These are phyloP conservation scores for Stegana nigrithorax DNA, from an alignment of 2,888 invertebrate genomes.

Conservation along the genomic window DNA sequence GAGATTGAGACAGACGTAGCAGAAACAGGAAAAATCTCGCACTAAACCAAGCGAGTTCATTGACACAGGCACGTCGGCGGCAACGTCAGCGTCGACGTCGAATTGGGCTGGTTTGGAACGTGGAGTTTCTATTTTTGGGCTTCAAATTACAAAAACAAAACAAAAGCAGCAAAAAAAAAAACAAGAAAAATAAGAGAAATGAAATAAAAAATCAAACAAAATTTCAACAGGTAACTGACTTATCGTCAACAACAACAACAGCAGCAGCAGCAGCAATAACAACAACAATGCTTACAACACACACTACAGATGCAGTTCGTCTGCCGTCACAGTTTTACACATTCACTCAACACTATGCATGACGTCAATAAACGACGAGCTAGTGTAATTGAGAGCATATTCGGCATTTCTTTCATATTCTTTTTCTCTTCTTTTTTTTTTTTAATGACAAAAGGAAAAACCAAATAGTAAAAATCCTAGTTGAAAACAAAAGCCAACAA, in stretches of 20 bases:
- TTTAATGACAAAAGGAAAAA: no score
- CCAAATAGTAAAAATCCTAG: no score
- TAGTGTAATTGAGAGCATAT: neutral
- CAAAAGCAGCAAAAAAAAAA: constrained; percentile 52
- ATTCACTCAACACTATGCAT: neutral
- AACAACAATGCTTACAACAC: constrained; percentile 1
- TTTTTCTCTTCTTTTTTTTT: no score
- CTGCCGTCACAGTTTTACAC: neutral
- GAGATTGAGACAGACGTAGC: constrained; percentile 31
- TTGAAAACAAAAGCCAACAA: no score
- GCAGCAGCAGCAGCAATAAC: no score
- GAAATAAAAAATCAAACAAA: constrained; percentile 23
- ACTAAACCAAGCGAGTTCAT: constrained; percentile 39
- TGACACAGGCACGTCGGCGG: constrained; percentile 39
- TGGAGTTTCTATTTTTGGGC: constrained; percentile 1
- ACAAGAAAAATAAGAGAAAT: constrained; percentile 22
- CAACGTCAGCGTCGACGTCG: no score
- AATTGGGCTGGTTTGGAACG: no score
- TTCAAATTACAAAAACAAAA: constrained; percentile 23
- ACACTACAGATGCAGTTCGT: neutral
- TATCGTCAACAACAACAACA: constrained; percentile 18
- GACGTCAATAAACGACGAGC: neutral
- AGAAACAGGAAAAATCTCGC: constrained; percentile 23
- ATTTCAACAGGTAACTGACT: constrained; percentile 52
- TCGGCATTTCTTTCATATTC: no score